Conservation (phyloP, 2,797 vertebrate genomes). For the Danio kyathit region DNA sequence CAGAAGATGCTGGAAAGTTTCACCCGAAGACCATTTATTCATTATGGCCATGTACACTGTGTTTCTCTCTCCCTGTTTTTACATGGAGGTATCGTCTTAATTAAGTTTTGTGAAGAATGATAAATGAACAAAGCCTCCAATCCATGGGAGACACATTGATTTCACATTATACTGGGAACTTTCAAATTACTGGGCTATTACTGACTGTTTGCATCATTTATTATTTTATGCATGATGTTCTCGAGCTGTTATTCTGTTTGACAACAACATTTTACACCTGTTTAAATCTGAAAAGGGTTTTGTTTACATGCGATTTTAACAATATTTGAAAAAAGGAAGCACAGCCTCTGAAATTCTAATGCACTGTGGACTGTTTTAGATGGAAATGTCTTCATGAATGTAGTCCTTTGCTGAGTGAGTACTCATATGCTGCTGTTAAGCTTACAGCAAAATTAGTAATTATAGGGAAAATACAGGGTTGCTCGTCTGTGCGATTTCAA, state of each 20-base stretch:
- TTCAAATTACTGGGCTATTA: slow-evolving; percentile 62
- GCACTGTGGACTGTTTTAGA: slow-evolving; percentile 42
- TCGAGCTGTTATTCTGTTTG: slow-evolving; percentile 2
- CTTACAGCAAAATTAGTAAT: slow-evolving; percentile 84
- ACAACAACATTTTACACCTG: slow-evolving; percentile 16
- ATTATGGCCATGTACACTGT: slow-evolving; percentile 52
- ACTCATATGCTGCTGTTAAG: slow-evolving; percentile 76
- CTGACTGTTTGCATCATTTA: slow-evolving; percentile 52
- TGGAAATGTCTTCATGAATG: slow-evolving; percentile 48
- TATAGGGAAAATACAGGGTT: slow-evolving; percentile 73
- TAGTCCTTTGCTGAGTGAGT: slow-evolving; percentile 53
- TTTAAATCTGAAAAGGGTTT: slow-evolving; percentile 5
- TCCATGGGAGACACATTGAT: slow-evolving; percentile 71
- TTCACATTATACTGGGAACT: slow-evolving; percentile 69
- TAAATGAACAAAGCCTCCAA: slow-evolving; percentile 61
- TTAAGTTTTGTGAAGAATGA: slow-evolving; percentile 69
- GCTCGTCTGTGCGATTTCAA: slow-evolving; percentile 79
- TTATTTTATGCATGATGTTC: slow-evolving; percentile 58
- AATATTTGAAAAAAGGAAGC: slow-evolving; percentile 13
- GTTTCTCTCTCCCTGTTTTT: slow-evolving; percentile 55
- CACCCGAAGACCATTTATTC: not conserved
- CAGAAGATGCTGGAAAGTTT: slow-evolving; percentile 13
- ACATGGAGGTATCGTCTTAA: slow-evolving; percentile 71
- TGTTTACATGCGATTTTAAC: not conserved
- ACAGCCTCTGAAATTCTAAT: slow-evolving; percentile 34